Evolutionary conservation across 2,113 vertebrate species (phyloP), one percentile per base, ranked within the genome.

Genomic region (Microtus ochrogaster): DNA sequence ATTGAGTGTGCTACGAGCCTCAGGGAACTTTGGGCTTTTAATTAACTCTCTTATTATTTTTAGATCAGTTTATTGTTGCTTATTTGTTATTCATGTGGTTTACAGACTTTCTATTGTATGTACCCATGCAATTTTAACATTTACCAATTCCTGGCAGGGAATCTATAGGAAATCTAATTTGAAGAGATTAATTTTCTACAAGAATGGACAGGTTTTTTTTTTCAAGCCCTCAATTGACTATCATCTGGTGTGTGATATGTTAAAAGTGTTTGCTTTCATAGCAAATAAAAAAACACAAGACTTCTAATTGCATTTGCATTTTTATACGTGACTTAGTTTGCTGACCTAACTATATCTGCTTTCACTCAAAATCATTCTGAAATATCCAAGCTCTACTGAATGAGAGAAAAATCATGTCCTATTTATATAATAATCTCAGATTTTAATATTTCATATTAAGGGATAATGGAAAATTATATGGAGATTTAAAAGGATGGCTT

Each of bases 381-480:
- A 91, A 88, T 83, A 74, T 81, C 85, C 92, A 87, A 79, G 88
- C 41, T 81, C 36, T 94, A 36, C 63, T 92, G 68, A 79, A 94
- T 94, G 65, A 26, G 47, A 90, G 13, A 76, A 93, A 93, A 93
- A 74, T 81, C n/a, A 94, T 44, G 5, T 93, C 89, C 30, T 10
- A 26, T 89, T 91, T 36, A 7, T 87, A 76, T 88, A 92, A 97
- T 90, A 96, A 94, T 90, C 21, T 90, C 41, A 4, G 70, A 87
- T 83, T 92, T 84, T 30, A 44, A 52, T 83, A 95, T 95, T 95
- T 96, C 26, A 92, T 79, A 83, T 36, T 47, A 81, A 76, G 41
- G 21, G 77, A 16, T 88, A 95, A 81, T 95, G 9, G 10, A 92
- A 95, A 92, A 68, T 95, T 70, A 96, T 73, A 90, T 79, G 63